These are phyloP conservation scores for Ptiloglossa arizonensis DNA, from an alignment of 1,140 invertebrate genomes.

Conservation along the genomic window DNA sequence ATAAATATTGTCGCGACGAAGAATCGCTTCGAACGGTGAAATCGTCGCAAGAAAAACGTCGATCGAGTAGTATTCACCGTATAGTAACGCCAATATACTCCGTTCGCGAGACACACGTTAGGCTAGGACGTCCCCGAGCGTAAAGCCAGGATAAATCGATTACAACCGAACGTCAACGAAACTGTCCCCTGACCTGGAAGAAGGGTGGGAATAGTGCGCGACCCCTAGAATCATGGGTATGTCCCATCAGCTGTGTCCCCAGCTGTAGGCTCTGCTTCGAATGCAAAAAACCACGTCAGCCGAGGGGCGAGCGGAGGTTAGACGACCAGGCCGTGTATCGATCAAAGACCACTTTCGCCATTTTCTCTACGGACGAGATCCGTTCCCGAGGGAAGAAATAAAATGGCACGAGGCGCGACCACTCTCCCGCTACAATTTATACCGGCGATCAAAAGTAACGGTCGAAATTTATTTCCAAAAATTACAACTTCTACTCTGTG, in stretches of 20 bases:
- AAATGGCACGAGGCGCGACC: no score
- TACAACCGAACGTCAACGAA: conserved; percentile 23
- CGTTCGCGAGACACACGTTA: not conserved
- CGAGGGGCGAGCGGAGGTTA: conserved; percentile 34
- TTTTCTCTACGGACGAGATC: conserved; percentile 15
- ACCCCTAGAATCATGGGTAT: conserved; percentile 25
- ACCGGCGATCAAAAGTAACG: no score
- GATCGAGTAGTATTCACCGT: not conserved
- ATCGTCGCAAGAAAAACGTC: no score
- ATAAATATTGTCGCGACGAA: no score
- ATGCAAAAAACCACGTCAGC: conserved; percentile 29
- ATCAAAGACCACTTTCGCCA: conserved; percentile 16
- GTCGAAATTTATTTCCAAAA: no score
- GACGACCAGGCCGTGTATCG: conserved; percentile 34
- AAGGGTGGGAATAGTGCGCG: conserved; percentile 30
- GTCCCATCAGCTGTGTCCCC: conserved; percentile 50
- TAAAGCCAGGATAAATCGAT: conserved; percentile 42
- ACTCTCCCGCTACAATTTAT: no score
- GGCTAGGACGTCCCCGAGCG: not conserved
- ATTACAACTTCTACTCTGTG: no score
- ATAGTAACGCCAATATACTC: not conserved
- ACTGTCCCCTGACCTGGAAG: conserved; percentile 45
- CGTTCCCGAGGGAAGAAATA: conserved; percentile 30
- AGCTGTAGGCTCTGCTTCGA: conserved; percentile 38
- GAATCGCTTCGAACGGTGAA: no score